Evolutionary conservation across 2,888 invertebrate species (phyloP).

Genomic region (Mythimna impura): DNA sequence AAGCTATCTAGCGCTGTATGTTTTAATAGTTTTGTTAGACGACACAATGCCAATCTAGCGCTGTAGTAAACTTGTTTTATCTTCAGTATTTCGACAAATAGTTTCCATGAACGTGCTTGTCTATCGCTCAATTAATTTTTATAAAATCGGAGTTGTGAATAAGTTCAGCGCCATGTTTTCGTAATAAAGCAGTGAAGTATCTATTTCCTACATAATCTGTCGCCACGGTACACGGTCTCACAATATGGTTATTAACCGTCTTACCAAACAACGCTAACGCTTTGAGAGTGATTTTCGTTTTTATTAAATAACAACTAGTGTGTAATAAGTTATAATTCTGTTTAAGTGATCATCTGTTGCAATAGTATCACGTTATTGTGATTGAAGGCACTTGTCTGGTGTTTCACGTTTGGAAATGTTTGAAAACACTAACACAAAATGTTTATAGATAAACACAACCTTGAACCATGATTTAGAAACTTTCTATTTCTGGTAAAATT

Average conservation of each 20-base stretch:
- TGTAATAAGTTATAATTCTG: not conserved
- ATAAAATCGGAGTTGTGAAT: too few relatives aligned
- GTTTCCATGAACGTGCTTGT: too few relatives aligned
- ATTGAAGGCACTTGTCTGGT: conserved; percentile 18
- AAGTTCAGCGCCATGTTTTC: too few relatives aligned
- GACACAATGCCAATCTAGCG: too few relatives aligned
- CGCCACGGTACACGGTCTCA: conserved; percentile 28
- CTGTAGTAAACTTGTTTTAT: too few relatives aligned
- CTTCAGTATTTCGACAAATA: too few relatives aligned
- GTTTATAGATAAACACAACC: not conserved
- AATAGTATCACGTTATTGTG: not conserved
- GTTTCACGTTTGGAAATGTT: conserved; percentile 15
- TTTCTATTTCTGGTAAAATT: too few relatives aligned
- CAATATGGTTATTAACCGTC: conserved; percentile 41
- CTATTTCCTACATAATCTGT: conserved; percentile 29
- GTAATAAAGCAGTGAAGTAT: conserved; percentile 23
- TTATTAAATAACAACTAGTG: conserved; percentile 38
- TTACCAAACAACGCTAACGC: conserved; percentile 53
- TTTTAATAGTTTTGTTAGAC: too few relatives aligned
- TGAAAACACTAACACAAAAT: not conserved
- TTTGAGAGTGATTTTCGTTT: conserved; percentile 53
- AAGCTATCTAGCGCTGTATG: too few relatives aligned
- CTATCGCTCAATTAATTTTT: too few relatives aligned
- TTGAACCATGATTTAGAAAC: not conserved
- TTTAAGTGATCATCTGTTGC: conserved; percentile 1